phyloP scores from a whole-genome alignment of 2,113 vertebrate species.

The Amblyornis subalaris region DNA sequence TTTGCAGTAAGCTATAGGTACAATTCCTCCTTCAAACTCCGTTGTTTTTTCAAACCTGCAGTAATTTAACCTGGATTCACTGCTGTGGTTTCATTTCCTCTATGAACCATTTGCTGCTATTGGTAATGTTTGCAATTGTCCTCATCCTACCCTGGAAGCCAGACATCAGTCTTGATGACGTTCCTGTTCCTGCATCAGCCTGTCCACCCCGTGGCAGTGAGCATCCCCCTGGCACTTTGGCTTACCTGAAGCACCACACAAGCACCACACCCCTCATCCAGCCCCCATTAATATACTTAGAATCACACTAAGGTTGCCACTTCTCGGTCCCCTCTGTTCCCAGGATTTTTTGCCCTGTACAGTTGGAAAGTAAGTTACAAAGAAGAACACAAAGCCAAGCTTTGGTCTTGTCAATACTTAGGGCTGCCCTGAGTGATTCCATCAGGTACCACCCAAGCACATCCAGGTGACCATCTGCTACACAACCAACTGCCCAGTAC shows the following conservation, averaged over 20 bases:
- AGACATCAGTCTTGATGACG: neutral
- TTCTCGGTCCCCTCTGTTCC: neutral
- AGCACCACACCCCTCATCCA: neutral
- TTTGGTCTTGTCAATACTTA: neutral
- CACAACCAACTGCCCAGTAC: neutral
- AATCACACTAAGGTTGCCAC: neutral
- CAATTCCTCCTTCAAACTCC: neutral
- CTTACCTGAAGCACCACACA: neutral
- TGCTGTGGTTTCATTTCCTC: neutral
- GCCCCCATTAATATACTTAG: neutral
- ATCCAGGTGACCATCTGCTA: rapidly evolving
- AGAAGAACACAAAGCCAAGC: neutral
- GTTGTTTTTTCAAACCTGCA: neutral
- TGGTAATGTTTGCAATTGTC: neutral
- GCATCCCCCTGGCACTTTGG: neutral
- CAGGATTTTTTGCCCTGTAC: neutral
- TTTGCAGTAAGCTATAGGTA: neutral
- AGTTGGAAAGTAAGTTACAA: neutral
- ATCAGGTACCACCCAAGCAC: neutral
- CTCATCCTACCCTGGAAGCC: neutral
- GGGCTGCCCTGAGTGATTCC: neutral
- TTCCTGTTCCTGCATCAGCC: neutral
- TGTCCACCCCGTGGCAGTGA: rapidly evolving
- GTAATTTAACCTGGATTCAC: neutral
- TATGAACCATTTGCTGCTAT: neutral